phyloP scores from a whole-genome alignment of 2,888 invertebrate species.

The Drosophila subsilvestris region DNA sequence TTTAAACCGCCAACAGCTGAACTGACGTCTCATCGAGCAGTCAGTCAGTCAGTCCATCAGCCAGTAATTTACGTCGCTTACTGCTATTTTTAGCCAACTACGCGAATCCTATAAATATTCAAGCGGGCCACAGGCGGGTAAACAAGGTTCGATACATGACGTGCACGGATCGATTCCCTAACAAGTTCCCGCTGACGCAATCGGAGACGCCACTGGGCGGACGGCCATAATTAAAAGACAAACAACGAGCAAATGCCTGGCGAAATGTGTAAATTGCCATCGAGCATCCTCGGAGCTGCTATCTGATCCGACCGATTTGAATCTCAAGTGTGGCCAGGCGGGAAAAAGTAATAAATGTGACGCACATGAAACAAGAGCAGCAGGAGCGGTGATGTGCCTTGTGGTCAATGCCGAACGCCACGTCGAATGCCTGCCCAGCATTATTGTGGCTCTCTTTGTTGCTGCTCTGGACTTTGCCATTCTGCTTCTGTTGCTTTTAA shows the following conservation, averaged over 20 bases:
- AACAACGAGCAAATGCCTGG: slow-evolving; percentile 32
- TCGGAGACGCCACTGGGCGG: slow-evolving; percentile 16
- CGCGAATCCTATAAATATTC: slow-evolving; percentile 69
- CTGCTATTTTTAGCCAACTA: slow-evolving; percentile 63
- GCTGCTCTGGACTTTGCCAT: slow-evolving; percentile 9
- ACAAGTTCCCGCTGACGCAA: slow-evolving; percentile 43
- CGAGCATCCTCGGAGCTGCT: slow-evolving; percentile 25
- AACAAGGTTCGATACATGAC: slow-evolving; percentile 58
- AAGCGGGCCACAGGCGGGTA: slow-evolving; percentile 51
- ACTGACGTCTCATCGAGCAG: slow-evolving; percentile 1
- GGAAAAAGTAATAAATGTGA: slow-evolving; percentile 33
- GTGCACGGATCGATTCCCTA: slow-evolving; percentile 40
- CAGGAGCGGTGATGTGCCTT: slow-evolving; percentile 1
- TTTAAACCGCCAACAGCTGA: slow-evolving; percentile 25
- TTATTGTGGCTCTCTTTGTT: slow-evolving; percentile 51
- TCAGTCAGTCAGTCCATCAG: slow-evolving; percentile 15
- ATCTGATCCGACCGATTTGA: slow-evolving; percentile 29
- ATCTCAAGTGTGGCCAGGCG: slow-evolving; percentile 39
- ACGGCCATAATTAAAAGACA: slow-evolving; percentile 67
- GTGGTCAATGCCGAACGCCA: slow-evolving; percentile 26
- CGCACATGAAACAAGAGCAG: slow-evolving; percentile 5
- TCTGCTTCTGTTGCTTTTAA: slow-evolving; percentile 7
- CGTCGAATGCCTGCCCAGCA: slow-evolving; percentile 62
- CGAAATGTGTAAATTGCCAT: slow-evolving; percentile 68
- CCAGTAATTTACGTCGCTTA: slow-evolving; percentile 31